Conservation (phyloP, 2,888 invertebrate genomes). For the Epiperipatus broadwayi region DNA sequence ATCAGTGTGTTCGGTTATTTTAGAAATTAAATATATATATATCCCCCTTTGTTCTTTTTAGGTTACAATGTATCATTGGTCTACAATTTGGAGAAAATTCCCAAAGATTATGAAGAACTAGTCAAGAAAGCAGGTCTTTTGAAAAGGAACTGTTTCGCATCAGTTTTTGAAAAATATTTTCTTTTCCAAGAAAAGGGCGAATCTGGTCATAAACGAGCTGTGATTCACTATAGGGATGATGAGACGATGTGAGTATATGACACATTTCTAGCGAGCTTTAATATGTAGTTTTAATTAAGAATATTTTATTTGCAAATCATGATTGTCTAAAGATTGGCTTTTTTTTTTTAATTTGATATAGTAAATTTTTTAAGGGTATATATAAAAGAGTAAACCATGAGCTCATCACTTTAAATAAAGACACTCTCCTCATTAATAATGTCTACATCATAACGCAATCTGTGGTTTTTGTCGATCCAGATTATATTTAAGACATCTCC, state of each 20-base stretch:
- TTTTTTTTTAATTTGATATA: too few species aligned
- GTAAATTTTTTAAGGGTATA: too few species aligned
- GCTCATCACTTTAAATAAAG: too few species aligned
- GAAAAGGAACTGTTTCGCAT: constrained; percentile 96
- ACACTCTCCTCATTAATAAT: too few species aligned
- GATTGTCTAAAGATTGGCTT: too few species aligned
- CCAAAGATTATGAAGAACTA: constrained; percentile 64
- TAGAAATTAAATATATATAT: neutral
- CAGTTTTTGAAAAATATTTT: constrained; percentile 98
- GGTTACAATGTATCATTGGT: constrained; percentile 86
- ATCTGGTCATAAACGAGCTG: constrained; percentile 75
- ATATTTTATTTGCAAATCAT: too few species aligned
- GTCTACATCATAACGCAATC: too few species aligned
- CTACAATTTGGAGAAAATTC: constrained; percentile 78
- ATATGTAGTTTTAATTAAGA: too few species aligned
- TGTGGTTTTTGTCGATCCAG: too few species aligned
- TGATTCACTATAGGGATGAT: constrained; percentile 94
- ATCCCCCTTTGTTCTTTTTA: constrained; percentile 29
- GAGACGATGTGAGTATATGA: constrained; percentile 84
- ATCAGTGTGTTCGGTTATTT: constrained; percentile 9
- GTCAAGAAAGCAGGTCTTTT: constrained; percentile 80
- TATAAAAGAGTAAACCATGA: too few species aligned
- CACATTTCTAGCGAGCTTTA: too few species aligned
- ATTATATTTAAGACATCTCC: too few species aligned
- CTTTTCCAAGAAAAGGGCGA: constrained; percentile 86